Conservation (phyloP, 2,888 invertebrate species). For the Colletes collaris region DNA sequence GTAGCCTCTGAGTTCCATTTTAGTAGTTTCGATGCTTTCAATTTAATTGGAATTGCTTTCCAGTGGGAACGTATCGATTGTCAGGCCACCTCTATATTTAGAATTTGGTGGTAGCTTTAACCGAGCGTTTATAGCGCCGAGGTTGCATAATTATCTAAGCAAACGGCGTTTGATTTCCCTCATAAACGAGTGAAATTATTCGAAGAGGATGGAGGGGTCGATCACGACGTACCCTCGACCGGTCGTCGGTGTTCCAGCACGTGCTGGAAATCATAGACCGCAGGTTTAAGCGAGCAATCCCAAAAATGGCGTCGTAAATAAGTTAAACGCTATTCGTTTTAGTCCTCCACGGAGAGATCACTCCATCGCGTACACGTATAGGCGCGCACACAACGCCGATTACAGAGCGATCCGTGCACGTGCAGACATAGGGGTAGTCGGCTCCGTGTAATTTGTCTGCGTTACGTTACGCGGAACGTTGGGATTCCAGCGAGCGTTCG, state of each 20-base stretch:
- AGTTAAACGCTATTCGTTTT: slow-evolving; percentile 41
- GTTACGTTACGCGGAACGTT: slow-evolving; percentile 73
- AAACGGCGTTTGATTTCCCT: neutral
- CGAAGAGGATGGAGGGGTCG: neutral
- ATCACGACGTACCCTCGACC: neutral
- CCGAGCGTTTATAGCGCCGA: too few species aligned
- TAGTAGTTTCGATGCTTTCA: too few species aligned
- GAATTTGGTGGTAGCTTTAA: too few species aligned
- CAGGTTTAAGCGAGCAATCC: slow-evolving; percentile 47
- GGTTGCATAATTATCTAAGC: too few species aligned
- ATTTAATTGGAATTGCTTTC: too few species aligned
- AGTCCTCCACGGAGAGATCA: slow-evolving; percentile 38
- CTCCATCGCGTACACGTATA: slow-evolving; percentile 13
- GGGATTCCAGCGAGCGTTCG: slow-evolving; percentile 55
- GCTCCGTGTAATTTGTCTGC: slow-evolving; percentile 73
- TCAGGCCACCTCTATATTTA: too few species aligned
- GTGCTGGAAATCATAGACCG: slow-evolving; percentile 47
- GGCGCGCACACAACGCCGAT: slow-evolving; percentile 35
- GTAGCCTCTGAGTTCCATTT: too few species aligned
- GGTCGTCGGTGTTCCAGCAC: slow-evolving; percentile 8
- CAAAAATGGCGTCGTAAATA: slow-evolving; percentile 55
- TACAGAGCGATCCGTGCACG: slow-evolving; percentile 40
- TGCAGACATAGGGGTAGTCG: slow-evolving; percentile 21
- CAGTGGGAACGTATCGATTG: too few species aligned
- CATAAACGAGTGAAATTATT: neutral